Conservation (phyloP, 2,113 vertebrate genomes). For the human (Homo sapiens) region GRCh38 chr9:88739501-88740000, state of each 20-base stretch:
- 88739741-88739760: not conserved
- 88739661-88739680: not conserved
- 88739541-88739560: too few species aligned
- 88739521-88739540: not conserved
- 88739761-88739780: not conserved
- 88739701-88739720: not conserved
- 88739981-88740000: fast-evolving
- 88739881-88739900: too few species aligned
- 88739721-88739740: not conserved
- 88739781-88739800: not conserved
- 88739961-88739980: not conserved
- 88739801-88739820: not conserved
- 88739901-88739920: not conserved
- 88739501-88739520: not conserved
- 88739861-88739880: not conserved
- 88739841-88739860: not conserved
- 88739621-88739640: not conserved
- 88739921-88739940: not conserved
- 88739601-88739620: not conserved
- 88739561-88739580: not conserved
- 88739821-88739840: not conserved
- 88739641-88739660: fast-evolving
- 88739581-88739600: not conserved
- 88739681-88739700: not conserved
- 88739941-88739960: fast-evolving